Percentiles rank a stretch among this genome's conserved stretches.
Evolutionary conservation across 2,888 invertebrate genomes (phyloP).

Genomic region (Acrocera orbiculus): DNA sequence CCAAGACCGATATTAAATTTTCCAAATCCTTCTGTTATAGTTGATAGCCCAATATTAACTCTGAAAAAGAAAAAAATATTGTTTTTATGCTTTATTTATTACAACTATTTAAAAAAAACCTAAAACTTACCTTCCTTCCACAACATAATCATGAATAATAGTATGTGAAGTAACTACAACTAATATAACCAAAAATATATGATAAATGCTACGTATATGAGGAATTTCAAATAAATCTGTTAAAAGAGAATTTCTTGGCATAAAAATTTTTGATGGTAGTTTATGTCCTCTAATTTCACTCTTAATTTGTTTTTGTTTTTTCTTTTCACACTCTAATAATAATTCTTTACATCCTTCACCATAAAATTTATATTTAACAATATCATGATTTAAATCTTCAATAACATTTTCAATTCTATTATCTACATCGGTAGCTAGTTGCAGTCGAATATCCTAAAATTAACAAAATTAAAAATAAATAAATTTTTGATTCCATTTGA

Average conservation of each 20-base stretch:
- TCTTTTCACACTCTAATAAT: too few relatives aligned
- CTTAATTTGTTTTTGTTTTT: neutral
- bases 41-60: slow-evolving; percentile 35
- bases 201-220: slow-evolving; percentile 69
- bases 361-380: too few relatives aligned
- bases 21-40: slow-evolving; percentile 39
- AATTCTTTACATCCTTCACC: too few relatives aligned
- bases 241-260: slow-evolving; percentile 57
- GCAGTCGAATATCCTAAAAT: too few relatives aligned
- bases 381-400: too few relatives aligned
- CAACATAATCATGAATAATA: slow-evolving; percentile 51
- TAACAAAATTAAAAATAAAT: too few relatives aligned
- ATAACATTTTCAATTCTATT: too few relatives aligned
- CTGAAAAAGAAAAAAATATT: slow-evolving; percentile 25
- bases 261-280: slow-evolving; percentile 46
- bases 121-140: slow-evolving; percentile 47
- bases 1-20: slow-evolving; percentile 35
- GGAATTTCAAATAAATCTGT: slow-evolving; percentile 59
- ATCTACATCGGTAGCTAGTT: too few relatives aligned
- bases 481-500: too few relatives aligned
- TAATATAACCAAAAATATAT: slow-evolving; percentile 65
- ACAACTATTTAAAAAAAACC: neutral
- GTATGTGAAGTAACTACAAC: slow-evolving; percentile 56
- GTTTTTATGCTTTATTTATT: too few relatives aligned
- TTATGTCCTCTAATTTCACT: neutral